A percentile compares a stretch with the other conserved stretches of the same genome.
Evolutionary conservation across 2,888 invertebrate species (phyloP).

Genomic region (Drosophila ustulata): DNA sequence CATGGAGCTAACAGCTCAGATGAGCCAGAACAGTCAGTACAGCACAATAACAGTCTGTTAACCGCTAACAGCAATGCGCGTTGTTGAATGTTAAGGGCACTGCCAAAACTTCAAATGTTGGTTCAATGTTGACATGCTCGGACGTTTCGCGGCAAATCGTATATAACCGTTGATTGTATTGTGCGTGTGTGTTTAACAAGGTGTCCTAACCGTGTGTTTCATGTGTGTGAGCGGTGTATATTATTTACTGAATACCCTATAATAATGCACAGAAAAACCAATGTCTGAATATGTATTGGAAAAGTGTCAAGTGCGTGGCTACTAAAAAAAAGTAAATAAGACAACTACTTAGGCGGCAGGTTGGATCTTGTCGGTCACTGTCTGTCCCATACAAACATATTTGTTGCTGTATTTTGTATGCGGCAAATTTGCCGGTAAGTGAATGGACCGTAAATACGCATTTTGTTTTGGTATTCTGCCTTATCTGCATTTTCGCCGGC

Average conservation of each 20-base stretch:
- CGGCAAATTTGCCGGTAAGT: conserved; percentile 64
- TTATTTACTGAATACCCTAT: conserved; percentile 28
- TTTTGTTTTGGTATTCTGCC: conserved; percentile 52
- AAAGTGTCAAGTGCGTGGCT: conserved; percentile 29
- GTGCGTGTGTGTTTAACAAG: conserved; percentile 39
- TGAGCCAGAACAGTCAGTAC: conserved; percentile 21
- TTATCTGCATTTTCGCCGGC: conserved; percentile 66
- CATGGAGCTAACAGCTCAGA: conserved; percentile 23
- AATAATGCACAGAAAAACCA: conserved; percentile 12
- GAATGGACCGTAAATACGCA: conserved; percentile 33
- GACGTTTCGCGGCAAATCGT: conserved; percentile 46
- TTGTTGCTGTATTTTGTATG: conserved; percentile 38
- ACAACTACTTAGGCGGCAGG: conserved; percentile 1
- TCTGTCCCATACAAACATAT: conserved; percentile 18
- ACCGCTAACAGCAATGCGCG: conserved; percentile 5
- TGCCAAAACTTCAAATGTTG: conserved; percentile 41
- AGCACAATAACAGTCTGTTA: conserved; percentile 6
- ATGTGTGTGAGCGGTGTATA: conserved; percentile 15
- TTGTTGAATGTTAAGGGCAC: conserved; percentile 12
- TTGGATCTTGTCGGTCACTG: conserved; percentile 13
- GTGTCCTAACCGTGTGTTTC: conserved; percentile 13
- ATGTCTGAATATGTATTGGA: conserved; percentile 20
- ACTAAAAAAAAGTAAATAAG: conserved; percentile 8
- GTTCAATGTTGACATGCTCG: conserved; percentile 40
- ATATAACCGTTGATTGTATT: conserved; percentile 15